phyloP scores from a whole-genome alignment of 2,888 invertebrate genomes.

The Pollenia griseotomentosa region DNA sequence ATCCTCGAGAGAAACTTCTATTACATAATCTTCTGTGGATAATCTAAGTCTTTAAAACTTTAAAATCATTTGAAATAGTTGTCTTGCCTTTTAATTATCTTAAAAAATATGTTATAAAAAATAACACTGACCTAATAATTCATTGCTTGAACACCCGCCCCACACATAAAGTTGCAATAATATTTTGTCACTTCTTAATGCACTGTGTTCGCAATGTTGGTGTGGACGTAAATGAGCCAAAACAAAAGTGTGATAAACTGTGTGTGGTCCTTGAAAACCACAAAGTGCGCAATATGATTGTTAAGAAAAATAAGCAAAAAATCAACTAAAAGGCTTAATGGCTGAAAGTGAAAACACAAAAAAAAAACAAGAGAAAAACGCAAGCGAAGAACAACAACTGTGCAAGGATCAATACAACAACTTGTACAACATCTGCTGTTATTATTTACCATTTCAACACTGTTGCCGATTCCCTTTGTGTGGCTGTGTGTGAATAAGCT shows the following conservation, averaged over 20 bases:
- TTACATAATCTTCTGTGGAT: too few relatives aligned
- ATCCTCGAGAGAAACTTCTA: too few relatives aligned
- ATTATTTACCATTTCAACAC: background rate
- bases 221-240: slow-evolving; percentile 4
- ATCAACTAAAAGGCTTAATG: slow-evolving; percentile 52
- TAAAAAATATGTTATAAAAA: too few relatives aligned
- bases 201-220: background rate
- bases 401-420: slow-evolving; percentile 56
- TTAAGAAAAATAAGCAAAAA: slow-evolving; percentile 43
- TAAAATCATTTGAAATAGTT: too few relatives aligned
- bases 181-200: slow-evolving; percentile 2
- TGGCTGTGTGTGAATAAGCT: background rate
- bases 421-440: slow-evolving; percentile 19
- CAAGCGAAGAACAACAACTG: slow-evolving; percentile 42
- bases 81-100: too few relatives aligned
- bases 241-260: slow-evolving; percentile 46
- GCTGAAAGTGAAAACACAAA: slow-evolving; percentile 4
- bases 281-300: slow-evolving; percentile 57
- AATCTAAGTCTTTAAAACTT: too few relatives aligned
- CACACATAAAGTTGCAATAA: background rate
- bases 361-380: background rate
- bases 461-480: background rate
- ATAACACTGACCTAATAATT: background rate
- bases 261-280: slow-evolving; percentile 60
- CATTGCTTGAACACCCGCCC: background rate